A percentile compares a stretch with the other conserved stretches of the same genome.
phyloP scores from a whole-genome alignment of 1,140 invertebrate species.

The Drosophila cardini region DNA sequence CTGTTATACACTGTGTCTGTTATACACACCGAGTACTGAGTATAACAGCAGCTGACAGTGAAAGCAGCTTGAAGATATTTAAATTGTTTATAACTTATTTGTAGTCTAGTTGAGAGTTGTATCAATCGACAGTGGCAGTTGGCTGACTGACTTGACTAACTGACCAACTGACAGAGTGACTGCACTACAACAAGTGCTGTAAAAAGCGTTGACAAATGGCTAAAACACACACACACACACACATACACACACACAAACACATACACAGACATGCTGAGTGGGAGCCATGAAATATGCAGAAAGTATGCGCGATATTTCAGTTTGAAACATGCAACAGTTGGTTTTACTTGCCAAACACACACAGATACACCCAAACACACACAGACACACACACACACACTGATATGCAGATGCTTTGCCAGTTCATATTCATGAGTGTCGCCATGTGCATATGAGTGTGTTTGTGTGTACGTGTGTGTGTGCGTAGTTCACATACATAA shows the following conservation, averaged over 20 bases:
- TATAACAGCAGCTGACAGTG: constrained; percentile 13
- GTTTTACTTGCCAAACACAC: constrained; percentile 15
- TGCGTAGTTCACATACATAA: constrained; percentile 64
- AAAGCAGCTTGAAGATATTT: constrained; percentile 64
- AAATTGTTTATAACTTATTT: constrained; percentile 50
- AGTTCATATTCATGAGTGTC: constrained; percentile 65
- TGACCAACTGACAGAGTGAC: constrained; percentile 16
- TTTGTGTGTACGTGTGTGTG: constrained; percentile 29
- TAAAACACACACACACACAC: constrained; percentile 16
- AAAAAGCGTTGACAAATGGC: constrained; percentile 51
- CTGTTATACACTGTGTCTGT: too few species aligned
- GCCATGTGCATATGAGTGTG: constrained; percentile 13
- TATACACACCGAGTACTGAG: neutral
- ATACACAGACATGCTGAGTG: constrained; percentile 3
- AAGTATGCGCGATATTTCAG: constrained; percentile 75
- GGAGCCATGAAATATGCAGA: constrained; percentile 53
- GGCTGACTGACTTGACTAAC: constrained; percentile 39
- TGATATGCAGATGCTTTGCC: constrained; percentile 18
- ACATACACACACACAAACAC: neutral
- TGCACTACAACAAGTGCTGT: constrained; percentile 59
- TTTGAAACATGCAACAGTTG: constrained; percentile 75
- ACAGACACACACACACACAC: neutral
- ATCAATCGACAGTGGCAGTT: constrained; percentile 50
- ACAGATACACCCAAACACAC: neutral
- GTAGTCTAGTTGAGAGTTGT: constrained; percentile 47